Evolutionary conservation across 2,797 vertebrate species (phyloP), one percentile per base, ranked within the genome.

Genomic region (Sebastes trivittatus): DNA sequence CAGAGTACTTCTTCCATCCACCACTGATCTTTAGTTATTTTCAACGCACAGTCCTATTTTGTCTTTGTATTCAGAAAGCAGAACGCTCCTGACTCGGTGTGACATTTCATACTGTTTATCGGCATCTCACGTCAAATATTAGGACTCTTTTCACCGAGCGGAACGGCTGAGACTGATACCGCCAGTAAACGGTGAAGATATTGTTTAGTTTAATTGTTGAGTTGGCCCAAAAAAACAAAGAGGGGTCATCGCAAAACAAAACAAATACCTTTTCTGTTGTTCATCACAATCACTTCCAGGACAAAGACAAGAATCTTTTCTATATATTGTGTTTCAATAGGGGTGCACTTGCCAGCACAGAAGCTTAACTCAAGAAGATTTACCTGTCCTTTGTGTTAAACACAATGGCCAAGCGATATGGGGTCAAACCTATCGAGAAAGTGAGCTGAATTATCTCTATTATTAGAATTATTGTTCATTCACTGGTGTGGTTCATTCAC

Each of bases 51-150:
- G 3, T 72, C 36, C 32, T 62, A 16, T 8, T 30, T 36, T 18
- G 10, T 13, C 5, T 32, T 70, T 8, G 4, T 42, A 73, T 67
- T 56, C 10, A 68, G 10, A 80, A 59, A 38, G 27, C 1, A 20
- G 36, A 8, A 3, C 11, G 18, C 36, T 54, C 2, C 34, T 3
- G 23, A 46, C 13, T 38, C 1, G 9, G 75, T 84, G 68, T 80
- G 30, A 82, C 56, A 84, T 89, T 87, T 85, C 75, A 70, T 36
- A 38, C 36, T 73, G 79, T 81, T 85, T 80, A 75, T 78, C 65
- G 63, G 68, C 52, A 10, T 76, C 58, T 11, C 42, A 7, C 8
- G 38, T 52, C 29, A 67, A 27, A 69, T 68, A 65, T 25, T 71
- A 23, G 22, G n/a, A 9, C 11, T 64, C 29, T 36, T 81, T 85